Evolutionary conservation across 1,140 invertebrate genomes (phyloP), one percentile per base, ranked within the genome.

Genomic region (Sipha flava): DNA sequence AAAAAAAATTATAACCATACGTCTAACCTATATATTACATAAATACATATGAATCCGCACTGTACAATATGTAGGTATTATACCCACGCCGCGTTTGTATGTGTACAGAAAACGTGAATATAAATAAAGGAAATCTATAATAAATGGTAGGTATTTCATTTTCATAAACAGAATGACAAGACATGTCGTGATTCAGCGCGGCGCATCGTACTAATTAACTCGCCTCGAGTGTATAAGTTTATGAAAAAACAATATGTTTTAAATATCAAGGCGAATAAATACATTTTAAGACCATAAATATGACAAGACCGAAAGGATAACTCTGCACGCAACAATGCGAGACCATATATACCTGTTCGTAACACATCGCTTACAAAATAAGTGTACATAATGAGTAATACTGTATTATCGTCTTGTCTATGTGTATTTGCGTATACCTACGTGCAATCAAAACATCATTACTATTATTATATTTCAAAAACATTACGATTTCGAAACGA

Each of bases 251-350:
- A 54, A 73, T 52, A 31, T 7, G 47, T 54, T 54, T 54, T 52
- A 73, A 54, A 31, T 73, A 72, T 49, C 47, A 73, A 73, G 70
- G 47, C 3, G 18, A 73, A 45, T 29, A 31, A 72, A 72, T 73
- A 12, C 26, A 26, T 49, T 73, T 34, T 73, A 52, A 34, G 29
- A 54, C 16, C 68, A 72, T 68, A 72, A 72, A 73, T 54, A 40
- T 49, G n/a, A 54, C 47, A 37, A 52, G 43, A 73, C 10, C n/a
- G 7, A 18, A 34, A 73, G 23, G 66, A 26, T 34, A 34, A 62
- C 31, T 18, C 34, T 26, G 29, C 18, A 34, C 59, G 59, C 31
- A 34, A 62, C 31, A 62, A 62, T 62, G 54, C 31, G 26, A 31
- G 14, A 29, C 29, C 26, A 16, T 59, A 31, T 26, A 26, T 12